These are phyloP conservation scores for Uloborus diversus DNA, from an alignment of 1,140 invertebrate species.

Conservation along the genomic window DNA sequence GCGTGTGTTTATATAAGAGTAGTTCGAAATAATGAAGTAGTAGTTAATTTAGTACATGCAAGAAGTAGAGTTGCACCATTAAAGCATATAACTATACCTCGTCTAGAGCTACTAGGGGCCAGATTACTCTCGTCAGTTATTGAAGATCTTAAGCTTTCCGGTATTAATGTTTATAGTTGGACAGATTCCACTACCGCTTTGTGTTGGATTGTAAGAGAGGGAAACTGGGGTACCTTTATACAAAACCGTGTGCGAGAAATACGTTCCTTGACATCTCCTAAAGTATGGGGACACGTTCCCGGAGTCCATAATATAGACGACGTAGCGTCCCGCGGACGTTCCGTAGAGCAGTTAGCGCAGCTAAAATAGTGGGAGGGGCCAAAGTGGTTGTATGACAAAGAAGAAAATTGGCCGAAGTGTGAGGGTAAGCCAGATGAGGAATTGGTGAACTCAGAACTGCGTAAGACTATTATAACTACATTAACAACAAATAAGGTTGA, in stretches of 20 bases:
- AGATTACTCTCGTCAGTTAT: neutral
- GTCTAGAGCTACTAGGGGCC: constrained; percentile 13
- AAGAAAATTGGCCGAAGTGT: neutral
- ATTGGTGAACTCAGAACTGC: neutral
- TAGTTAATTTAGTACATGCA: constrained; percentile 1
- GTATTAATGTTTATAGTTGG: constrained; percentile 26
- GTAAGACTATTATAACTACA: neutral
- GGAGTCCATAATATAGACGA: neutral
- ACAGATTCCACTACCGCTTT: constrained; percentile 13
- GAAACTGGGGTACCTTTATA: constrained; percentile 7
- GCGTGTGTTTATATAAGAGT: constrained; percentile 13
- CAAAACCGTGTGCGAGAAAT: constrained; percentile 18
- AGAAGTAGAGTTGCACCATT: constrained; percentile 24
- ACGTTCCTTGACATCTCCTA: neutral
- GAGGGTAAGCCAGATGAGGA: neutral
- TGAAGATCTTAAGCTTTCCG: neutral
- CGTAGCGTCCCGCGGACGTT: neutral
- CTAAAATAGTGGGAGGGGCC: neutral
- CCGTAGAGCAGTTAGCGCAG: neutral
- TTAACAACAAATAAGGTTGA: no score
- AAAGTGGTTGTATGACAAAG: neutral
- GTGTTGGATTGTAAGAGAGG: neutral
- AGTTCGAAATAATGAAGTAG: neutral
- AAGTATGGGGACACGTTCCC: neutral
- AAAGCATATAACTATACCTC: constrained; percentile 2